Conservation (phyloP, 2,113 vertebrate species). For the Otus sunia region DNA sequence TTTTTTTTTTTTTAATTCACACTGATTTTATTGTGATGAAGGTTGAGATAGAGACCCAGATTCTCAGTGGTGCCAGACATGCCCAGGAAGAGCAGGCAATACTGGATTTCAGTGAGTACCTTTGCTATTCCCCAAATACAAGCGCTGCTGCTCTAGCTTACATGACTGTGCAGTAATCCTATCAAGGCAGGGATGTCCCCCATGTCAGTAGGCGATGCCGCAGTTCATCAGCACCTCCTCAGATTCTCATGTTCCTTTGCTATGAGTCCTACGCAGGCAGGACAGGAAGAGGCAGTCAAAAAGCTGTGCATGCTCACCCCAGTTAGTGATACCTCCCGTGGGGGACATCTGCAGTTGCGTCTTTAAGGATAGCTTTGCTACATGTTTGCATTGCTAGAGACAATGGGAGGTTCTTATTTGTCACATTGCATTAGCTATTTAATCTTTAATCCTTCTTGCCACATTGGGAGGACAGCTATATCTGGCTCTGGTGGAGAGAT, state of each 20-base stretch:
- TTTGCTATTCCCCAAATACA: neutral
- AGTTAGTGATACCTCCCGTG: neutral
- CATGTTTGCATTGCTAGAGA: rapidly evolving
- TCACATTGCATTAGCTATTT: neutral
- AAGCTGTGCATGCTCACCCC: neutral
- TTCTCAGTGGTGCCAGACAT: neutral
- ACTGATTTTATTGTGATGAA: neutral
- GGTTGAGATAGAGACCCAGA: neutral
- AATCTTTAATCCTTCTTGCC: neutral
- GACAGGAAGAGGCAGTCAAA: neutral
- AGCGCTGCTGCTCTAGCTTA: neutral
- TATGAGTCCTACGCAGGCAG: neutral
- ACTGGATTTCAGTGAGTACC: neutral
- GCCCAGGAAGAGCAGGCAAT: neutral
- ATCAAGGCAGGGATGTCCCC: neutral
- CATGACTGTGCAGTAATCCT: rapidly evolving
- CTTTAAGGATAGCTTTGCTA: neutral
- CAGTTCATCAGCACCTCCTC: neutral
- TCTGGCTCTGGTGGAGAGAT: neutral
- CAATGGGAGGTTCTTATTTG: neutral
- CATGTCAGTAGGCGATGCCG: neutral
- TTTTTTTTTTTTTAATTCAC: neutral
- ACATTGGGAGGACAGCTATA: neutral
- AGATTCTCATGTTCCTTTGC: neutral
- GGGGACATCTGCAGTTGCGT: neutral